A percentile compares a stretch with the other conserved stretches of the same genome.
Conservation (phyloP, 2,888 invertebrate species). For the Leptothorax acervorum region DNA sequence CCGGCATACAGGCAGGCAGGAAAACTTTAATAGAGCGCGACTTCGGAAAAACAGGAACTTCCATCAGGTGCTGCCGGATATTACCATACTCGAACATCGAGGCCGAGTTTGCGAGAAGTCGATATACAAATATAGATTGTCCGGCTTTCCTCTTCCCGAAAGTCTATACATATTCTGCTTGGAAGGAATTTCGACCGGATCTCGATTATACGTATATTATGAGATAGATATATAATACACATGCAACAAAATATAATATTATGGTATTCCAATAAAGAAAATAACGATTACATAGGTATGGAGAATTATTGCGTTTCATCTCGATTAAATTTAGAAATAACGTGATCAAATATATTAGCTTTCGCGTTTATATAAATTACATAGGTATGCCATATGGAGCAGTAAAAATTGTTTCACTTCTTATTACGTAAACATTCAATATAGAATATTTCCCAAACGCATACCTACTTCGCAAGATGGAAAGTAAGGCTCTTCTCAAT, state of each 20-base stretch:
- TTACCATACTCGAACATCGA: conserved; percentile 66
- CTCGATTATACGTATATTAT: not conserved
- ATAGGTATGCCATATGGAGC: not conserved
- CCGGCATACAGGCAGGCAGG: conserved; percentile 55
- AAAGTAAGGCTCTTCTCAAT: not conserved
- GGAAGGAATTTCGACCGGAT: not conserved
- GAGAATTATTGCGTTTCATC: not conserved
- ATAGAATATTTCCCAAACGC: not conserved
- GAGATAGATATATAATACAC: not conserved
- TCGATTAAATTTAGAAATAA: not conserved
- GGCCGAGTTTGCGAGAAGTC: conserved; percentile 21
- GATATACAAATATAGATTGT: conserved; percentile 10
- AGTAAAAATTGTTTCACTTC: not conserved
- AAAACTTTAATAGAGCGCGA: conserved; percentile 72
- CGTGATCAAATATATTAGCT: not conserved
- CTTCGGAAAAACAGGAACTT: conserved; percentile 73
- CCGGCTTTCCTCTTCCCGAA: conserved; percentile 3
- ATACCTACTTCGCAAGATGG: not conserved
- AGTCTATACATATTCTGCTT: not conserved
- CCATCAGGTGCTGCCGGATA: conserved; percentile 72
- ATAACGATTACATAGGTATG: not conserved
- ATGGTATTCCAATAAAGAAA: not conserved
- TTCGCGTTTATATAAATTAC: not conserved
- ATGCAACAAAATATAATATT: not conserved
- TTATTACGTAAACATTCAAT: not conserved